Evolutionary conservation across 1,140 invertebrate genomes (phyloP), one percentile per base, ranked within the genome.

Genomic region (Drosophila kanapiae): DNA sequence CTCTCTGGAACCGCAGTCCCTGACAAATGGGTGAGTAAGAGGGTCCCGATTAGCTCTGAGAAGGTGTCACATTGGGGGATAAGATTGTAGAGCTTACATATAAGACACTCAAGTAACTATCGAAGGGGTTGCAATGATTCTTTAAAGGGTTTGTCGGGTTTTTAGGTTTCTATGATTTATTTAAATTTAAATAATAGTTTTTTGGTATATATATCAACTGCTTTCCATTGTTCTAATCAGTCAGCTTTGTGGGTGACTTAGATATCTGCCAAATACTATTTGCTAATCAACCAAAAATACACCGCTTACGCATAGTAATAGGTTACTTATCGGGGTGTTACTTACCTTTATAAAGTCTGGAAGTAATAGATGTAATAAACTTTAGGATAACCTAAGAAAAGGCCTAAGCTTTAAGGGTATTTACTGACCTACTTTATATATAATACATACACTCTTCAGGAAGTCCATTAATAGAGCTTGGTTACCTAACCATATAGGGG

Each of bases 11-110:
- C 79, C 80, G 6, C 92, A 91, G 48, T 92, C 92, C 7, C 31
- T 92, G 38, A 76, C 84, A 14, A 92, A 90, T 78, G 91, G 92
- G 92, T 93, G 35, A 92, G 91, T 79, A 38, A 43, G 27, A n/a
- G 29, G 38, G 1, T 4, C 10, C 16, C 10, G 54, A 33, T 13
- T 35, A 14, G 13, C 0, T 14, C 7, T 23, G 35, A 2, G 1
- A 18, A 58, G 16, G 43, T 23, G 49, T 37, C 29, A 10, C 6
- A 11, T 5, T 2, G 6, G 11, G n/a, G 35, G 42, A 49, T 67
- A 63, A 67, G 63, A 67, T 67, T 37, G 33, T n/a, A 14, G 33
- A 31, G 58, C 14, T 16, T 33, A 51, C 29, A n/a, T 45, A 16
- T 6, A 35, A 1, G 2, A 14, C 9, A 59, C 6, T 57, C 3